These are phyloP conservation scores for Galerucella pusilla DNA, from an alignment of 2,888 invertebrate genomes.

Conservation along the genomic window DNA sequence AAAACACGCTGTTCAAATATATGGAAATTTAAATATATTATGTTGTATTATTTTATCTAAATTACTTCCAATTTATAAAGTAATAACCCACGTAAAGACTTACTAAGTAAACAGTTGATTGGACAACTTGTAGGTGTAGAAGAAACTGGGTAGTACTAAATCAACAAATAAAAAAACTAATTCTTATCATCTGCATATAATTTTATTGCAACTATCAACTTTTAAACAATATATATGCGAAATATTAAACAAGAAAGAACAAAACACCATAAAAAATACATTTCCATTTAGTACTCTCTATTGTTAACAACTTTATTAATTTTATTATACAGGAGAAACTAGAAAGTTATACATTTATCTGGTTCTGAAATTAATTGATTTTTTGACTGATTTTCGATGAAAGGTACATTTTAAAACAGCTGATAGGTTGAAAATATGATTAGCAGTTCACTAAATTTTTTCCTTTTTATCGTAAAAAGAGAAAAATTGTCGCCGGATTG, in stretches of 20 bases:
- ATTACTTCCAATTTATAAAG: neutral
- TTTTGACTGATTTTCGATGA: no score
- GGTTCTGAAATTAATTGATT: no score
- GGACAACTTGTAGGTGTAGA: constrained; percentile 11
- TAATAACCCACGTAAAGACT: constrained; percentile 6
- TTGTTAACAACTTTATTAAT: constrained; percentile 1
- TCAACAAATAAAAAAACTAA: constrained; percentile 18
- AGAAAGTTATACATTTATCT: no score
- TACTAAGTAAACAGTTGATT: constrained; percentile 2
- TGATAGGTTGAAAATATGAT: no score
- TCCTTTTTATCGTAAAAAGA: no score
- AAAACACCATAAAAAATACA: constrained; percentile 11
- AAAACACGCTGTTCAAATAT: no score
- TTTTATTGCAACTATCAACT: constrained; percentile 11
- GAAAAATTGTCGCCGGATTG: no score
- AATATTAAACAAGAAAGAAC: constrained; percentile 6
- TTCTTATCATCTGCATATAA: constrained; percentile 28
- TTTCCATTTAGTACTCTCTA: neutral
- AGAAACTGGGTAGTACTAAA: constrained; percentile 2
- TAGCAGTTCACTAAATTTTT: no score
- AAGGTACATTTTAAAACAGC: no score
- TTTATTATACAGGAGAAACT: neutral
- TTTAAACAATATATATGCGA: neutral
- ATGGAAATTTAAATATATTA: no score
- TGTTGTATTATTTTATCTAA: neutral